Conservation (phyloP, 2,797 vertebrate genomes). For the Gambusia yucatana region DNA sequence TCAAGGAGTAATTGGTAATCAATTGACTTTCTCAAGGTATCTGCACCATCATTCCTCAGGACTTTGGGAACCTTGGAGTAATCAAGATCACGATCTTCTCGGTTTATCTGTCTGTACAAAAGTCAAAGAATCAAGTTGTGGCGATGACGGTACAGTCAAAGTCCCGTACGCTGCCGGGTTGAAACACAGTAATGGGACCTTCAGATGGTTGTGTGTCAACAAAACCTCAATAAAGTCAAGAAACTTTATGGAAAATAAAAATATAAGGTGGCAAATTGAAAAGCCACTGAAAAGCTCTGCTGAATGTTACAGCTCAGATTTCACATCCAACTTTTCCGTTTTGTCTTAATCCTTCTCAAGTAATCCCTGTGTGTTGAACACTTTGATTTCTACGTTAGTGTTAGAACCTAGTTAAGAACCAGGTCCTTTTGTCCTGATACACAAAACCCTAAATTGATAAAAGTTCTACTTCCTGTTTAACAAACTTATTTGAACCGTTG, state of each 20-base stretch:
- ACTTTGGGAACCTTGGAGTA: neutral
- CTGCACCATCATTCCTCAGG: neutral
- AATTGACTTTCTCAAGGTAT: too few species aligned
- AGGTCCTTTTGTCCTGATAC: neutral
- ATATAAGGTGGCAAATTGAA: neutral
- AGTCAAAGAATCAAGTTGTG: neutral
- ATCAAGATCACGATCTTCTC: neutral
- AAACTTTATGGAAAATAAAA: neutral
- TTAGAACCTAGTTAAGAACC: neutral
- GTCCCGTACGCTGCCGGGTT: neutral
- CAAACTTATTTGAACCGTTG: neutral
- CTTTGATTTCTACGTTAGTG: neutral
- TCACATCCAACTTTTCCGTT: neutral
- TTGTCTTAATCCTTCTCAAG: neutral
- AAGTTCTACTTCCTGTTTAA: neutral
- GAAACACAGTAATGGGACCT: too few species aligned
- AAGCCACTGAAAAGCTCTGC: neutral
- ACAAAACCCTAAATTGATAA: neutral
- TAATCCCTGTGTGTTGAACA: neutral
- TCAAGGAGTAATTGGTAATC: too few species aligned
- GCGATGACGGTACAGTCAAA: neutral
- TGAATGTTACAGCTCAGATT: neutral
- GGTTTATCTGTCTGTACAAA: neutral
- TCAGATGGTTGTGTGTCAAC: too few species aligned
- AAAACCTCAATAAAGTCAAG: neutral